phyloP scores from a whole-genome alignment of 2,888 invertebrate genomes.

The Tiliacea citrago region DNA sequence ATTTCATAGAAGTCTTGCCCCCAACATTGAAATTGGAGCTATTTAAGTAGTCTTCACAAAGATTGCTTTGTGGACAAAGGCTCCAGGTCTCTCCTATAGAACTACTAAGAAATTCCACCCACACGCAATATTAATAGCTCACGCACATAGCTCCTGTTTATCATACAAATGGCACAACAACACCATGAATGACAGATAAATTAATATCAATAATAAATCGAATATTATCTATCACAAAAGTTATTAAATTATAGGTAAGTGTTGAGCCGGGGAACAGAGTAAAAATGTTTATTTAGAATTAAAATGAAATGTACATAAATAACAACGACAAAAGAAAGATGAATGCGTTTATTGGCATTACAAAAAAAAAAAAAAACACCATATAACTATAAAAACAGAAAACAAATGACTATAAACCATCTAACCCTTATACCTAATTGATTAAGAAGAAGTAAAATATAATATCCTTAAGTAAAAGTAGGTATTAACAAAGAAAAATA shows the following conservation, averaged over 20 bases:
- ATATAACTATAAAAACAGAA: too few relatives aligned
- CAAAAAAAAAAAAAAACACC: too few relatives aligned
- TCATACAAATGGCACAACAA: slow-evolving; percentile 32
- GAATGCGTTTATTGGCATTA: too few relatives aligned
- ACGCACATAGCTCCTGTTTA: slow-evolving; percentile 9
- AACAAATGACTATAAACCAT: too few relatives aligned
- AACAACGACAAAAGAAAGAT: too few relatives aligned
- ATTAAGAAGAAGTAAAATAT: too few relatives aligned
- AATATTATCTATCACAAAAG: not conserved
- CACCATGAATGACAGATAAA: slow-evolving; percentile 23
- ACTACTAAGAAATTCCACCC: slow-evolving; percentile 22
- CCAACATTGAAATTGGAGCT: not conserved
- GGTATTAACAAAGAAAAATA: too few relatives aligned
- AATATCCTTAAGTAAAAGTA: too few relatives aligned
- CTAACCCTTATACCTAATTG: too few relatives aligned
- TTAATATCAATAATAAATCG: slow-evolving; percentile 28
- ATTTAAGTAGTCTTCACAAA: not conserved
- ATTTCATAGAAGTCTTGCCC: not conserved
- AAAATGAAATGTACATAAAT: not conserved
- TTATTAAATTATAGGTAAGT: not conserved
- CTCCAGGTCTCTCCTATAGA: not conserved
- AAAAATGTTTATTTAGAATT: not conserved
- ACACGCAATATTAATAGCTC: slow-evolving; percentile 8
- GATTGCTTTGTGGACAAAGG: not conserved
- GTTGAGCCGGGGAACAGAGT: not conserved